Evolutionary conservation across 2,113 vertebrate species (phyloP).

Genomic region (Sisor rabdophorus): DNA sequence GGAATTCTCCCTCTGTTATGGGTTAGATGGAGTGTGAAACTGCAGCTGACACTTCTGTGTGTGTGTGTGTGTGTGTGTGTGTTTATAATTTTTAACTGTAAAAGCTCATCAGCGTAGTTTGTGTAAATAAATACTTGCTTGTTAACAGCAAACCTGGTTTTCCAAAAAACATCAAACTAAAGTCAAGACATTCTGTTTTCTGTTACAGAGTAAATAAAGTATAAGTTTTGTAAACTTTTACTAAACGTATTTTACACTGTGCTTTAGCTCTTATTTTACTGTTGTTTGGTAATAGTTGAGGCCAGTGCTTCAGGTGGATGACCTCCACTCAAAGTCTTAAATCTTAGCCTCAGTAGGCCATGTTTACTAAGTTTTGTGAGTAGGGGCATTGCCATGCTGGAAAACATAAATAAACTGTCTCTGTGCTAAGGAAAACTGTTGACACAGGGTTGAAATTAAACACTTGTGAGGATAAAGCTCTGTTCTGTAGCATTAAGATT

Average conservation of each 20-base stretch:
- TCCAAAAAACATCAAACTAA: neutral
- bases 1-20: constrained; percentile 1
- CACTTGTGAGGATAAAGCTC: no score
- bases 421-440: no score
- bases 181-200: neutral
- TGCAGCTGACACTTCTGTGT: neutral
- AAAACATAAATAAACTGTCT: neutral
- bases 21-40: constrained; percentile 24
- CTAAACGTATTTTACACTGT: neutral
- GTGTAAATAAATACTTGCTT: neutral
- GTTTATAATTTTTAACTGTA: constrained; percentile 6
- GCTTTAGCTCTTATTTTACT: neutral
- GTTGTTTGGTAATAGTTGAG: neutral
- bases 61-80: constrained; percentile 3
- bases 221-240: neutral
- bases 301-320: neutral
- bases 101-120: constrained; percentile 13
- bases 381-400: neutral
- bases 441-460: no score
- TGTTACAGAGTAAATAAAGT: neutral
- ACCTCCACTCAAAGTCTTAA: neutral
- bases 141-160: neutral
- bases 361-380: neutral
- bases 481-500: no score
- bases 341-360: neutral